Evolutionary conservation across 2,888 invertebrate genomes (phyloP), one percentile per base, ranked within the genome.

Genomic region (Cordylochernes scorpioides): DNA sequence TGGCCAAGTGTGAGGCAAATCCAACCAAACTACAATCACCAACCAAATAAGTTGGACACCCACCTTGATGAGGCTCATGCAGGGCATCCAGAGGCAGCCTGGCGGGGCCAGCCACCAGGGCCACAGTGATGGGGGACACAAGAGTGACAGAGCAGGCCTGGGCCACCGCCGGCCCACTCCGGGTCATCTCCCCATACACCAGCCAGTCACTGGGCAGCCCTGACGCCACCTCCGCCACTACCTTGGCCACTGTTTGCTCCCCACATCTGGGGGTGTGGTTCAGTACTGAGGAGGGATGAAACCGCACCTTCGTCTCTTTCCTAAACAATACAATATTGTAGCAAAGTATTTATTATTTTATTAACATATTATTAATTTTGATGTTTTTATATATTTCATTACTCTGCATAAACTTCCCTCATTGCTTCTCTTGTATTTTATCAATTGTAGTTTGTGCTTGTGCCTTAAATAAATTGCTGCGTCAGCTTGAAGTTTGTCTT

Each of bases 141-240:
- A 74, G 52, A 0, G 86, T 84, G 34, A 69, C 71, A 40, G 71
- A 71, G 25, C 71, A 65, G 2, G 77, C 64, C 46, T 70, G 66
- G 35, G 72, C 70, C 29, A 65, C 58, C 8, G 44, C 44, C 12
- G 65, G 58, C 1, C 68, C 65, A 1, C 64, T 59, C 25, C 71
- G 64, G 1, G 68, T 68, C 53, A 82, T 70, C 51, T 84, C 82
- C 46, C 78, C 78, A 46, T 69, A 88, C 8, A 77, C 60, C 10
- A 84, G 54, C 82, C 84, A 88, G 44, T 78, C 71, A 8, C 68
- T 65, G 0, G 71, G 68, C 28, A 74, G 48, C 24, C 47, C 46
- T 25, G 52, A 48, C 2, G 62, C 52, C 21, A 51, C 50, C 25
- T 51, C 46, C 3, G 51, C 46, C 34, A 55, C 54, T 5, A 49